These are phyloP conservation scores for Jaculus jaculus DNA, from an alignment of 2,113 vertebrate genomes.

Conservation along the genomic window DNA sequence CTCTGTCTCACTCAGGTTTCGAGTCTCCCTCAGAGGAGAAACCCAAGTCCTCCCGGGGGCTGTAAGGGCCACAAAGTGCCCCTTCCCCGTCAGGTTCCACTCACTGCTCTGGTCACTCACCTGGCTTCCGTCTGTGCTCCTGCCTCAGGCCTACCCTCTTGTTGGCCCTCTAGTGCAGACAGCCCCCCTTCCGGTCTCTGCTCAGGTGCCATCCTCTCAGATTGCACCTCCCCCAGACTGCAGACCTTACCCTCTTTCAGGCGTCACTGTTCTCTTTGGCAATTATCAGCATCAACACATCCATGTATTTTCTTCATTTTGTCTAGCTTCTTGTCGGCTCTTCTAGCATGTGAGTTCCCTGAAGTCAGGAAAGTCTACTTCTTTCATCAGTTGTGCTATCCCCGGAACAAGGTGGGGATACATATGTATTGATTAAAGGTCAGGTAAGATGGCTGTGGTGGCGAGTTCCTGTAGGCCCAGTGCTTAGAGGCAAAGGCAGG, in stretches of 20 bases:
- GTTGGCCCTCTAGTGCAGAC: not conserved
- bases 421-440: not conserved
- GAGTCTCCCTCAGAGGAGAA: not conserved
- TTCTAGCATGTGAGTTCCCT: not conserved
- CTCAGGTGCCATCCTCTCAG: not conserved
- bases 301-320: not conserved
- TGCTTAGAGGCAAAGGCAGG: not conserved
- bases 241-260: no score
- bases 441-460: not conserved
- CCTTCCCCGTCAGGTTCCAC: not conserved
- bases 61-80: fast-evolving
- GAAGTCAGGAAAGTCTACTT: not conserved
- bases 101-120: not conserved
- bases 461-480: no score
- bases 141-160: not conserved
- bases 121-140: not conserved
- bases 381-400: not conserved
- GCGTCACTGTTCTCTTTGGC: not conserved
- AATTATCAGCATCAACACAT: not conserved
- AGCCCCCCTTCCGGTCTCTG: not conserved
- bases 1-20: not conserved
- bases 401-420: not conserved
- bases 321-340: not conserved
- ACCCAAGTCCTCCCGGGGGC: not conserved
- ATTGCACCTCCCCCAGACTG: not conserved